Evolutionary conservation across 2,888 invertebrate genomes (phyloP).

Genomic region (Patella caerulea): DNA sequence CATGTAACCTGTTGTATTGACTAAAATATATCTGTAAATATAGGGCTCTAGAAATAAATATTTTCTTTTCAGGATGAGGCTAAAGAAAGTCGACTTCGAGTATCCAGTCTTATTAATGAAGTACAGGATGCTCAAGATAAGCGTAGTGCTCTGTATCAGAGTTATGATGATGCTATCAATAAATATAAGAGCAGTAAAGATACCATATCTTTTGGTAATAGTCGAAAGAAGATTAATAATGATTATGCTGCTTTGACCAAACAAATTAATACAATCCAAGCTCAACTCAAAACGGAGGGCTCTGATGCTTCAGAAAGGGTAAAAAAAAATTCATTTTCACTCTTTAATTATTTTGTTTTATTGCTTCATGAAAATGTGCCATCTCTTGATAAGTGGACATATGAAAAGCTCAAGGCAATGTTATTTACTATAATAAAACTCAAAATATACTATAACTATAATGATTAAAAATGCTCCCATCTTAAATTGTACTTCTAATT

Average conservation of each 20-base stretch:
- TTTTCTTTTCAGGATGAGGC: slow-evolving; percentile 72
- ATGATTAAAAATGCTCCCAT: too few species aligned
- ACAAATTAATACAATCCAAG: slow-evolving; percentile 74
- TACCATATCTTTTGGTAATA: slow-evolving; percentile 68
- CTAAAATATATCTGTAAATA: too few species aligned
- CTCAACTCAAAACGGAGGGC: slow-evolving; percentile 76
- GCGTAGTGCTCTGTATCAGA: slow-evolving; percentile 76
- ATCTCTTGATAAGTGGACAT: neutral
- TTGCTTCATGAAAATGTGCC: neutral
- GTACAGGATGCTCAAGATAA: slow-evolving; percentile 77
- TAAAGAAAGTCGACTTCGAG: slow-evolving; percentile 74
- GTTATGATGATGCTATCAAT: slow-evolving; percentile 77
- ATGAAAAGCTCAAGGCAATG: too few species aligned
- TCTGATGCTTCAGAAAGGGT: slow-evolving; percentile 78
- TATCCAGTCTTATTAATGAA: slow-evolving; percentile 74
- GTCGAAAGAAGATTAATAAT: slow-evolving; percentile 76
- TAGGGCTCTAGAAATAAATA: too few species aligned
- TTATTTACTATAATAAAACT: too few species aligned
- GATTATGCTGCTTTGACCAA: slow-evolving; percentile 77
- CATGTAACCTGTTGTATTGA: too few species aligned
- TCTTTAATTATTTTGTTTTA: neutral
- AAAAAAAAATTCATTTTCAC: slow-evolving; percentile 31
- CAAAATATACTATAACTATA: too few species aligned
- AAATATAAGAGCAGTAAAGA: slow-evolving; percentile 78
- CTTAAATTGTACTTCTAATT: too few species aligned